These are phyloP conservation scores for Tragelaphus oryx DNA, from an alignment of 2,797 vertebrate species.

Conservation along the genomic window DNA sequence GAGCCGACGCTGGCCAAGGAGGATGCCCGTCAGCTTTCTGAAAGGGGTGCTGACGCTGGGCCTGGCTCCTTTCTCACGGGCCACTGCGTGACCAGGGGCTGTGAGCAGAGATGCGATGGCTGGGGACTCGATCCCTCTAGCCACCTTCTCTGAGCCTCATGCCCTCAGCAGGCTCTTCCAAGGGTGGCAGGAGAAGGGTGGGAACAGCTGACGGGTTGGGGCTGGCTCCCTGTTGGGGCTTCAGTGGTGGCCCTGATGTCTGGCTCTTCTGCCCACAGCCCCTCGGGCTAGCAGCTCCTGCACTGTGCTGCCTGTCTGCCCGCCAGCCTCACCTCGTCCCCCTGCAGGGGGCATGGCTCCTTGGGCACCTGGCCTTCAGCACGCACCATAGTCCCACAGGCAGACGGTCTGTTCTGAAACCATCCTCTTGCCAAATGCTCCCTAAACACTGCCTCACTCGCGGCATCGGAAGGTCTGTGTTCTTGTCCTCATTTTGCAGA, in stretches of 20 bases:
- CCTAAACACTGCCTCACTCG: not conserved
- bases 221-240: not conserved
- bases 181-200: not conserved
- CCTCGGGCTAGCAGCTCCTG: rapidly evolving
- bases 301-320: not conserved
- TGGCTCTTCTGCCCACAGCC: not conserved
- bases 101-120: not conserved
- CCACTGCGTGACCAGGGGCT: rapidly evolving
- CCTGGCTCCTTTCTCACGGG: not conserved
- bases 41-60: not conserved
- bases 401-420: not conserved
- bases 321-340: rapidly evolving
- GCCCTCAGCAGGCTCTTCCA: not conserved
- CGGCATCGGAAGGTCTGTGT: rapidly evolving
- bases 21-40: not conserved
- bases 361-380: no score
- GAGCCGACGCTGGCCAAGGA: rapidly evolving
- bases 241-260: not conserved
- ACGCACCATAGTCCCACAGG: rapidly evolving
- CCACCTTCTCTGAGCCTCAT: not conserved
- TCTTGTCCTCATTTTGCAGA: rapidly evolving
- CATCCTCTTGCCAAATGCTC: rapidly evolving
- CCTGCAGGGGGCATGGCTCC: rapidly evolving
- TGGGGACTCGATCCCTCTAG: rapidly evolving
- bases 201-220: not conserved